A percentile compares a stretch with the other conserved stretches of the same genome.
These are phyloP conservation scores for Lepidurus couesii DNA, from an alignment of 1,140 invertebrate species.

Conservation along the genomic window DNA sequence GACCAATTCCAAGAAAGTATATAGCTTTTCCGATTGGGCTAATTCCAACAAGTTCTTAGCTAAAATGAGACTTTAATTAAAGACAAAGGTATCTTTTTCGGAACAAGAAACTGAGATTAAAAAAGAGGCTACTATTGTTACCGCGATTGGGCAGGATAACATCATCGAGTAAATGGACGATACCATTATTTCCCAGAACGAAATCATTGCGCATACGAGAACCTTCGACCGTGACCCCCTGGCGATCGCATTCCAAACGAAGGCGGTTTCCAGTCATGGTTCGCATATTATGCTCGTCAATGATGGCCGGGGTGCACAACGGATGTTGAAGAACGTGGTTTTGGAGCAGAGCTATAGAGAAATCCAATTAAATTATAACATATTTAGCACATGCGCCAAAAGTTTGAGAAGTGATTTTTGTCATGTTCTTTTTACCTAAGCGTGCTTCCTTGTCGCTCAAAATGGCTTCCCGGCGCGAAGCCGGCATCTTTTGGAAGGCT, in stretches of 20 bases:
- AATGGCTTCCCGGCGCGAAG: constrained; percentile 43
- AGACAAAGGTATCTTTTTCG: not conserved
- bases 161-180: constrained; percentile 47
- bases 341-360: constrained; percentile 44
- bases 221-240: constrained; percentile 44
- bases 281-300: constrained; percentile 45
- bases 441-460: constrained; percentile 43
- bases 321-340: constrained; percentile 49
- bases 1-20: constrained; percentile 45
- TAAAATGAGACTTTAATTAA: constrained; percentile 35
- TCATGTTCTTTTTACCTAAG: constrained; percentile 39
- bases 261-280: constrained; percentile 43
- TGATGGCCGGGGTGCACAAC: constrained; percentile 47
- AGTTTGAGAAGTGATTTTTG: not conserved
- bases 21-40: constrained; percentile 42
- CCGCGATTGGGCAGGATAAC: constrained; percentile 48
- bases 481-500: constrained; percentile 52
- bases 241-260: constrained; percentile 44
- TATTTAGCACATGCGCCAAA: not conserved
- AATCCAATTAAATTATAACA: constrained; percentile 18
- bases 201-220: constrained; percentile 42
- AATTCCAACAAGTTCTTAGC: constrained; percentile 47
- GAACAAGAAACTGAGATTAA: not conserved
- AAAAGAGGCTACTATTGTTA: constrained; percentile 36
- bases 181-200: constrained; percentile 46